phyloP scores from a whole-genome alignment of 2,113 vertebrate genomes.

The Parus major region DNA sequence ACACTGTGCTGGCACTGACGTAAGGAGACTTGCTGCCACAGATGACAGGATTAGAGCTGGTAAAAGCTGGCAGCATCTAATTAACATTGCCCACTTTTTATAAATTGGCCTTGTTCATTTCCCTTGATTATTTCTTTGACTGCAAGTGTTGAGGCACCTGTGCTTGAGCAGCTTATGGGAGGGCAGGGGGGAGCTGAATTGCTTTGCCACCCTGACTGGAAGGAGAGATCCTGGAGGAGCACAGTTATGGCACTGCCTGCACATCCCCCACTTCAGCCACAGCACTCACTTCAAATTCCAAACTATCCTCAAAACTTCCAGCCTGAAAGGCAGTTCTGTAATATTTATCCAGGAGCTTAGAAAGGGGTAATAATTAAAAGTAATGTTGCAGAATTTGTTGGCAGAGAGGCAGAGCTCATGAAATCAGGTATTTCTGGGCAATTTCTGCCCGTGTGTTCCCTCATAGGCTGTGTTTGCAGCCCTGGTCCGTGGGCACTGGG shows the following conservation, averaged over 20 bases:
- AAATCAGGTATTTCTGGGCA: not conserved
- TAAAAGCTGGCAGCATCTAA: not conserved
- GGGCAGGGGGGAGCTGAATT: not conserved
- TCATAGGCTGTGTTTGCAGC: not conserved
- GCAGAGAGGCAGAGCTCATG: not conserved
- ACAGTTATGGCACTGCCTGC: not conserved
- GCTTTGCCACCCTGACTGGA: not conserved
- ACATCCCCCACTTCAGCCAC: not conserved
- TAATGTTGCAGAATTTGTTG: not conserved
- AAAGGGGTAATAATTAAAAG: not conserved
- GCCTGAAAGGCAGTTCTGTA: not conserved
- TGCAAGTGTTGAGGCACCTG: not conserved
- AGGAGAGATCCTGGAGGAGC: not conserved
- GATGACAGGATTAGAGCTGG: not conserved
- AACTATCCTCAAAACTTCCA: not conserved
- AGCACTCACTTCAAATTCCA: not conserved
- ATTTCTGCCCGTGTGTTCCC: not conserved
- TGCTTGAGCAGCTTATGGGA: not conserved
- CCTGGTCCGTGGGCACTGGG: not conserved
- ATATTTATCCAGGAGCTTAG: not conserved
- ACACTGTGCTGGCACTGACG: not conserved
- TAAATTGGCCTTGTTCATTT: not conserved
- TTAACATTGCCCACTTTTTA: not conserved
- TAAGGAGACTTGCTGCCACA: not conserved
- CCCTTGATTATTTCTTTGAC: not conserved